Evolutionary conservation across 2,888 invertebrate genomes (phyloP), one percentile per base, ranked within the genome.

Genomic region (Ganaspis brasiliensis): DNA sequence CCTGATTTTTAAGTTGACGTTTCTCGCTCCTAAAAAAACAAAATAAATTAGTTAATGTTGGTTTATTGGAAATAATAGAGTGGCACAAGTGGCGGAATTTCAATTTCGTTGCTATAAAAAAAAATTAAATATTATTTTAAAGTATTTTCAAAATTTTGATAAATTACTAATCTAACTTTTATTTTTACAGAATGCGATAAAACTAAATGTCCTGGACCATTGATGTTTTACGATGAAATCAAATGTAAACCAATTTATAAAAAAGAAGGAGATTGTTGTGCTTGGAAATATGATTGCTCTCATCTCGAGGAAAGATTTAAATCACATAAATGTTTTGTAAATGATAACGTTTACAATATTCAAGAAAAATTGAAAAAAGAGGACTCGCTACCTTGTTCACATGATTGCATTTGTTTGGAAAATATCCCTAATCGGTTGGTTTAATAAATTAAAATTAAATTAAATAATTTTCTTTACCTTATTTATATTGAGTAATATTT

Each of bases 201-300:
- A 72, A 45, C 77, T 1, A 78, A 81, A n/a, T 90, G 90, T 45
- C 78, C 80, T 1, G 90, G 90, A 0, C 89, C 89, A 0, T 1
- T 86, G 59, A 40, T 12, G 3, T 83, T 84, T 55, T 90, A 89
- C 71, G 1, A 86, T 26, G 82, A 76, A 5, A 14, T 90, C 3
- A 80, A 71, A 1, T 90, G 90, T 31, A 82, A 49, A 0, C 87
- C 89, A 0, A 73, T 88, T 1, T 88, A 85, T 59, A 63, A 83
- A 26, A 84, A 82, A 9, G 0, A 0, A 31, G 59, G 10, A 1
- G 59, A 59, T 16, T 59, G 86, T 37, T 90, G 90, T 74, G 78
- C 90, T 5, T 52, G 56, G 3, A 79, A 74, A 24, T 90, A 86
- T 78, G 76, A 90, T 21, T 90, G 90, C 56, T 82, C 82, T n/a